Percentiles rank a stretch among this genome's conserved stretches.
Evolutionary conservation across 2,888 invertebrate genomes (phyloP).

Genomic region (Heterodera filipjevi): DNA sequence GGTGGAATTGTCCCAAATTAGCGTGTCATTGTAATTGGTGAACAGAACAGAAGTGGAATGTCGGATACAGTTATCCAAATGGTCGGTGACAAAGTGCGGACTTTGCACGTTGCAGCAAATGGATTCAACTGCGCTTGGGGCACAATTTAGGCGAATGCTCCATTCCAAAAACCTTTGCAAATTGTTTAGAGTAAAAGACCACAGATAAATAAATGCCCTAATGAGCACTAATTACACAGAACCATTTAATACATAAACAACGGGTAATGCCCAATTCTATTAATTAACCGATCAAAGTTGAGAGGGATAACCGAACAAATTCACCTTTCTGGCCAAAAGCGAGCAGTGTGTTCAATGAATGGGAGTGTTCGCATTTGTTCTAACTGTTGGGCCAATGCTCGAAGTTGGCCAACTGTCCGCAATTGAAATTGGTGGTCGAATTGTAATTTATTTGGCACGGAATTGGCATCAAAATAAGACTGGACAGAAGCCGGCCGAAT

Average conservation of each 20-base stretch:
- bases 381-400: conserved; percentile 40
- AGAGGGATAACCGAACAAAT: background rate
- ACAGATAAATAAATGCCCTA: background rate
- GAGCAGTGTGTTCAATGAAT: conserved; percentile 51
- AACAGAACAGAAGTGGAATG: conserved; percentile 56
- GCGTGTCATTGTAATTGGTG: conserved; percentile 63
- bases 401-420: conserved; percentile 39
- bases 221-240: too few relatives aligned
- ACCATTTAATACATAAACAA: too few relatives aligned
- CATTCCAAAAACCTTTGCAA: conserved; percentile 47
- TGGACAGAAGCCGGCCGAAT: background rate
- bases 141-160: conserved; percentile 35
- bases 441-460: conserved; percentile 37
- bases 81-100: conserved; percentile 37
- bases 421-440: conserved; percentile 41
- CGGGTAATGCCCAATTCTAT: too few relatives aligned
- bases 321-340: conserved; percentile 61
- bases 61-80: conserved; percentile 50
- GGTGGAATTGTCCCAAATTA: conserved; percentile 60
- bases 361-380: conserved; percentile 47
- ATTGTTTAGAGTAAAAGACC: conserved; percentile 6
- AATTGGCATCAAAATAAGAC: conserved; percentile 47
- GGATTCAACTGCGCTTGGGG: conserved; percentile 26
- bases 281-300: too few relatives aligned
- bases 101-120: conserved; percentile 48